Conservation (phyloP, 2,113 vertebrate species). For the Cololabis saira region DNA sequence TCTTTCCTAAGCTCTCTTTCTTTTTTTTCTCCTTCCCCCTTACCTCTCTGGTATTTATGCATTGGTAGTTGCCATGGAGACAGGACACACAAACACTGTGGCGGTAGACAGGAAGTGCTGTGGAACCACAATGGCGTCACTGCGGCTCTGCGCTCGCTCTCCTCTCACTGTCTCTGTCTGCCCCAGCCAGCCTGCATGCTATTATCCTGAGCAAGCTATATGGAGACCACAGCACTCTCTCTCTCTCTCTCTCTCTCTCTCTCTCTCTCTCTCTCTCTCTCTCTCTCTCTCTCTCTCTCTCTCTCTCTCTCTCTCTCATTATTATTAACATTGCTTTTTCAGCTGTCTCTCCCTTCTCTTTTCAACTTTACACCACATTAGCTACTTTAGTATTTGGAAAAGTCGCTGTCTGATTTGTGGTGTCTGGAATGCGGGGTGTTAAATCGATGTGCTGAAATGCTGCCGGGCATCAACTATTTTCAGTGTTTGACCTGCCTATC, state of each 20-base stretch:
- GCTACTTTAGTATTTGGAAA: constrained; percentile 64
- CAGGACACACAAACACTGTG: constrained; percentile 85
- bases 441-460: constrained; percentile 55
- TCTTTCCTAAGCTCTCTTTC: constrained; percentile 35
- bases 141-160: constrained; percentile 77
- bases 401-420: constrained; percentile 68
- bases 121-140: constrained; percentile 87
- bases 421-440: constrained; percentile 67
- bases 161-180: constrained; percentile 46
- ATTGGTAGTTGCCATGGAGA: constrained; percentile 80
- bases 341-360: constrained; percentile 66
- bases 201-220: constrained; percentile 74
- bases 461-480: constrained; percentile 19
- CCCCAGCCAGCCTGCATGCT: constrained; percentile 61
- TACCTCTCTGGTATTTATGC: constrained; percentile 82
- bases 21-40: constrained; percentile 28
- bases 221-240: constrained; percentile 55
- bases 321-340: constrained; percentile 81
- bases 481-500: constrained; percentile 31
- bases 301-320: constrained; percentile 68
- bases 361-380: constrained; percentile 53
- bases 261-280: constrained; percentile 49
- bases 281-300: constrained; percentile 55
- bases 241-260: constrained; percentile 62
- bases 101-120: constrained; percentile 85